phyloP scores from a whole-genome alignment of 2,113 vertebrate species.

The Edolisoma coerulescens region DNA sequence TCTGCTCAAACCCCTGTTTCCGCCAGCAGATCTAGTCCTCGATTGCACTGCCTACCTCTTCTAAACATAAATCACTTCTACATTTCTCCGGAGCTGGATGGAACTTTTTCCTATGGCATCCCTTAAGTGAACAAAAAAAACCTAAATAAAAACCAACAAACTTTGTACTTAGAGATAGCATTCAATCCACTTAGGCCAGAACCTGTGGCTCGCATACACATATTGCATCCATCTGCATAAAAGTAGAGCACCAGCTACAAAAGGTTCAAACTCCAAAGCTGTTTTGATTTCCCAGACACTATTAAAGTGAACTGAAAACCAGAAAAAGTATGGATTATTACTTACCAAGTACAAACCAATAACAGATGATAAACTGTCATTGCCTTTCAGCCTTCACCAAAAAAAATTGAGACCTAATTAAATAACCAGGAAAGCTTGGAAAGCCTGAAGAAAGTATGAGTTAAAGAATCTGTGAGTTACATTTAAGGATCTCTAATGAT shows the following conservation, averaged over 20 bases:
- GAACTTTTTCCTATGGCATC: neutral
- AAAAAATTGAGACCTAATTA: neutral
- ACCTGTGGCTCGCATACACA: neutral
- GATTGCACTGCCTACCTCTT: neutral
- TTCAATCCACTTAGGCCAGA: neutral
- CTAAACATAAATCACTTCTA: neutral
- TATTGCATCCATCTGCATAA: neutral
- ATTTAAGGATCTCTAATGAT: neutral
- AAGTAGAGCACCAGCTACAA: neutral
- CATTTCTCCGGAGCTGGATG: neutral
- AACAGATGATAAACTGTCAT: neutral
- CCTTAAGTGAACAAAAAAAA: neutral
- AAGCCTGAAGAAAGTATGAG: neutral
- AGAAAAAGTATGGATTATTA: neutral
- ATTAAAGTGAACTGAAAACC: neutral
- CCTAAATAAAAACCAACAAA: no score
- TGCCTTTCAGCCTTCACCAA: neutral
- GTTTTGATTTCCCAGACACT: neutral
- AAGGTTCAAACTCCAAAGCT: neutral
- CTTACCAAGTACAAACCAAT: neutral
- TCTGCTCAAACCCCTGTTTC: neutral
- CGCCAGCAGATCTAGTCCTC: neutral
- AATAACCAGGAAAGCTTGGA: neutral
- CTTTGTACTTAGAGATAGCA: neutral
- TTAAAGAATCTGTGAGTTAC: neutral